A percentile compares a stretch with the other conserved stretches of the same genome.
Evolutionary conservation across 2,113 vertebrate species (phyloP).

Genomic region (Brachyistius frenatus): DNA sequence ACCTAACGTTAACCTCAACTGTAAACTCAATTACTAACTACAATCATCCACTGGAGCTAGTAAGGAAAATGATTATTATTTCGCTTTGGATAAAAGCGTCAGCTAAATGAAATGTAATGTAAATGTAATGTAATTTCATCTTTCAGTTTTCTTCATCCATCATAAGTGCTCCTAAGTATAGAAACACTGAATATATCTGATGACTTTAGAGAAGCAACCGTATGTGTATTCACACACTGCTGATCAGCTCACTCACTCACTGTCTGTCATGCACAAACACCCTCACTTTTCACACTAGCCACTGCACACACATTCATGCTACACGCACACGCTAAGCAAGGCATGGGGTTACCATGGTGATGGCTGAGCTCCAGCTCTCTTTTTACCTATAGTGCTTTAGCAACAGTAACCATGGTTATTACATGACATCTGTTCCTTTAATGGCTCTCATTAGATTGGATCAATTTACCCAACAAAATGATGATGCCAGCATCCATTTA

Average conservation of each 20-base stretch:
- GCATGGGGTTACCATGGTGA: slow-evolving; percentile 80
- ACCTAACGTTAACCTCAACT: neutral
- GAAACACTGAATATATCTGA: slow-evolving; percentile 9
- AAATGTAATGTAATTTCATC: too few species aligned
- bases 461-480: slow-evolving; percentile 56
- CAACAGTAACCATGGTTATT: slow-evolving; percentile 77
- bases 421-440: slow-evolving; percentile 72
- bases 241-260: slow-evolving; percentile 44
- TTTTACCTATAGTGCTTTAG: slow-evolving; percentile 76
- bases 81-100: neutral
- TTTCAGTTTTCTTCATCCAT: neutral
- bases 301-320: slow-evolving; percentile 3
- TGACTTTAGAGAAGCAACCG: slow-evolving; percentile 39
- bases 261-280: neutral
- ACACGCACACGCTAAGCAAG: slow-evolving; percentile 56
- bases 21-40: neutral
- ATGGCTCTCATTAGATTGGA: slow-evolving; percentile 65
- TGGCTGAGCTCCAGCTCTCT: slow-evolving; percentile 67
- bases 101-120: too few species aligned
- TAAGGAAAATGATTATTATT: neutral
- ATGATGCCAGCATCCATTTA: slow-evolving; percentile 37
- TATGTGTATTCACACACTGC: slow-evolving; percentile 46
- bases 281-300: slow-evolving; percentile 7
- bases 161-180: slow-evolving; percentile 19
- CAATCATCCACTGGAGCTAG: neutral